These are phyloP conservation scores for Oxyruncus cristatus DNA, from an alignment of 2,113 vertebrate species.

Conservation along the genomic window DNA sequence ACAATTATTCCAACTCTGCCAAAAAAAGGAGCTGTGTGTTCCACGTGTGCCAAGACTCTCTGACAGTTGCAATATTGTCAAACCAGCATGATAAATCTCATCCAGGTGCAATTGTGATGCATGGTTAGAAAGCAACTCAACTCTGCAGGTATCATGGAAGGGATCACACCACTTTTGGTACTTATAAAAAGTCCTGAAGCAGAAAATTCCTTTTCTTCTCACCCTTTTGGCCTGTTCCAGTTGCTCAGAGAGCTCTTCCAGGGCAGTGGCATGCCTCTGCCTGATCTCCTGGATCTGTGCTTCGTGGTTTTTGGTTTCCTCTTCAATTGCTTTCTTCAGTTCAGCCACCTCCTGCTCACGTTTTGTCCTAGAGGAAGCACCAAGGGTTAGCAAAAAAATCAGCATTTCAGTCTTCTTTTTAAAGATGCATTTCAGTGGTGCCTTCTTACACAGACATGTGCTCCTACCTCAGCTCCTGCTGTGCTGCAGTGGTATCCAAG, in stretches of 20 bases:
- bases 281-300: conserved; percentile 96
- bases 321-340: conserved; percentile 96
- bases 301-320: conserved; percentile 94
- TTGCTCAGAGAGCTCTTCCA: conserved; percentile 95
- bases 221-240: conserved; percentile 97
- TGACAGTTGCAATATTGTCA: neutral
- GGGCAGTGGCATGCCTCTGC: conserved; percentile 84
- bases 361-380: conserved; percentile 80
- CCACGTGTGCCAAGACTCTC: neutral
- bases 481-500: conserved; percentile 94
- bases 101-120: fast-evolving
- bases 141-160: neutral
- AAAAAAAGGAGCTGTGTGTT: neutral
- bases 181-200: neutral
- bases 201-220: conserved; percentile 1
- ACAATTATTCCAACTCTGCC: no score
- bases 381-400: neutral
- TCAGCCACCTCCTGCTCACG: conserved; percentile 96
- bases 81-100: neutral
- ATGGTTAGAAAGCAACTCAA: neutral
- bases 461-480: conserved; percentile 92
- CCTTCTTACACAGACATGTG: neutral
- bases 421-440: neutral
- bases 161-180: fast-evolving
- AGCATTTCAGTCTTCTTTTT: neutral